phyloP scores from a whole-genome alignment of 2,888 invertebrate species.

The Eristalis intricaria region DNA sequence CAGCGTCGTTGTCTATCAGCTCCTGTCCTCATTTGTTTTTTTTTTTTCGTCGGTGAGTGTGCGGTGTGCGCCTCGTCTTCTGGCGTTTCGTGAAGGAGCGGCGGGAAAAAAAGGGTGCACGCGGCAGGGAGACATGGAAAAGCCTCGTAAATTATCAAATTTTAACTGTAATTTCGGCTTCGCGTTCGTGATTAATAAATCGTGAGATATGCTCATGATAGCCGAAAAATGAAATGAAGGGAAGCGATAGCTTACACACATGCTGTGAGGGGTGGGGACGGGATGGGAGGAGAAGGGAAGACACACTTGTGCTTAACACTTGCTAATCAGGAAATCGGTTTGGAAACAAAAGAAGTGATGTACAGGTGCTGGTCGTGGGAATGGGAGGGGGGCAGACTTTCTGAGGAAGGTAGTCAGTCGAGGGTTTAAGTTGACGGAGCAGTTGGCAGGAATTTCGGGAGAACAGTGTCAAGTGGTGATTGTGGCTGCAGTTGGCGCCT shows the following conservation, averaged over 20 bases:
- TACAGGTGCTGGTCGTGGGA: background rate
- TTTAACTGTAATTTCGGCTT: constrained; percentile 40
- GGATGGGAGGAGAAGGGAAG: background rate
- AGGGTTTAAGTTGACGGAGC: background rate
- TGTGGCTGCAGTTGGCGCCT: too few relatives aligned
- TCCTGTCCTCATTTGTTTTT: background rate
- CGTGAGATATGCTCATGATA: constrained; percentile 37
- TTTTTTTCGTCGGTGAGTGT: background rate
- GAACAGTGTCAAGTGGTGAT: too few relatives aligned
- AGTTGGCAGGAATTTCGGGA: background rate
- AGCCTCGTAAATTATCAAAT: constrained; percentile 48
- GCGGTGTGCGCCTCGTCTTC: background rate
- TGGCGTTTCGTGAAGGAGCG: background rate
- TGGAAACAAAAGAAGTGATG: background rate
- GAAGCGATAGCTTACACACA: background rate
- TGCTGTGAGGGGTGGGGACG: background rate
- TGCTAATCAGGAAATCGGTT: background rate
- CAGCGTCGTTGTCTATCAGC: background rate
- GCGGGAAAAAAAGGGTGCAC: background rate
- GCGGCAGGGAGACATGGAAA: background rate
- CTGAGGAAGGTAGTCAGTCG: background rate
- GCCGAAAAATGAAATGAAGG: background rate
- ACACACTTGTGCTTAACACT: background rate
- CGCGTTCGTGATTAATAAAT: constrained; percentile 47
- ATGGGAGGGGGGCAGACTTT: background rate